Evolutionary conservation across 2,113 vertebrate species (phyloP).

Genomic region (Silurus asotus): DNA sequence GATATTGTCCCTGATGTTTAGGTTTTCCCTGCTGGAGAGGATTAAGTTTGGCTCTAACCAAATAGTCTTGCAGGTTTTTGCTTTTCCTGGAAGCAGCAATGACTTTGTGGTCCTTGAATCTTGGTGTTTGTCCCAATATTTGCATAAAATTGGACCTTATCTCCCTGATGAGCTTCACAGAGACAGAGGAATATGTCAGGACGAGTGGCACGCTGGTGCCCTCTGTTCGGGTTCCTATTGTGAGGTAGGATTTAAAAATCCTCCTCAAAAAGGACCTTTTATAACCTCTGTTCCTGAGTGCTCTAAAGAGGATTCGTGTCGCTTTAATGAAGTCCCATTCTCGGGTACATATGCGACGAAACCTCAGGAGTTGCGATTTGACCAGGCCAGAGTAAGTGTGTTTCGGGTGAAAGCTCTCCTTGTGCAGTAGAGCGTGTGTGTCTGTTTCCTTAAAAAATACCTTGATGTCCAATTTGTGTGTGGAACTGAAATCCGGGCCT

Average conservation of each 20-base stretch:
- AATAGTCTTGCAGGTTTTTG: too few species aligned
- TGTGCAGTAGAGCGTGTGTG: too few species aligned
- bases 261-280: not conserved
- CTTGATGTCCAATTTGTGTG: not conserved
- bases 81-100: too few species aligned
- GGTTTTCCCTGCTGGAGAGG: too few species aligned
- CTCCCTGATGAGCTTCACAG: not conserved
- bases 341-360: too few species aligned
- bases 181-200: not conserved
- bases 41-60: too few species aligned
- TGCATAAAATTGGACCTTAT: not conserved
- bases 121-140: too few species aligned
- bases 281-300: not conserved
- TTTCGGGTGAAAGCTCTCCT: too few species aligned
- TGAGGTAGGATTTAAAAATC: not conserved
- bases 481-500: not conserved
- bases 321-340: too few species aligned
- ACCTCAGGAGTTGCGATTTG: too few species aligned
- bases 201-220: not conserved
- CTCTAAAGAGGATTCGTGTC: not conserved
- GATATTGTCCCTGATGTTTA: too few species aligned
- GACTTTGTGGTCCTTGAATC: too few species aligned
- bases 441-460: not conserved
- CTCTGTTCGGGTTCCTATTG: fast-evolving
- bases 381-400: not conserved